A percentile compares a stretch with the other conserved stretches of the same genome.
Evolutionary conservation across 2,888 invertebrate genomes (phyloP).

Genomic region (Priocnemis perturbator): DNA sequence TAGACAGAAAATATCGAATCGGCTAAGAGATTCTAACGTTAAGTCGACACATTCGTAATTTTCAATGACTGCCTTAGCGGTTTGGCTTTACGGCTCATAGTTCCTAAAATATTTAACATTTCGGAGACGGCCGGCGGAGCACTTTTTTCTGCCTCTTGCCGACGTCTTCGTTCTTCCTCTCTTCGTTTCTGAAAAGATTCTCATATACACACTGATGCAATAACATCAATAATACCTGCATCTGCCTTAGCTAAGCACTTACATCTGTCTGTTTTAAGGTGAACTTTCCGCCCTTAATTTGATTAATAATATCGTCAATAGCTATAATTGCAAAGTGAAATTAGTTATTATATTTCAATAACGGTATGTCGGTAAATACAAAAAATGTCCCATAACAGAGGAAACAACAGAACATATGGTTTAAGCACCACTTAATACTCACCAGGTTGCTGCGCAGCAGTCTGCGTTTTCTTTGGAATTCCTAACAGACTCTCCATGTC

Average conservation of each 20-base stretch:
- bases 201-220: neutral
- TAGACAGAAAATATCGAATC: neutral
- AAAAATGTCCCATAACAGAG: neutral
- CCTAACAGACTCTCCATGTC: slow-evolving; percentile 80
- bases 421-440: slow-evolving; percentile 19
- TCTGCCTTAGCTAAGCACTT: slow-evolving; percentile 47
- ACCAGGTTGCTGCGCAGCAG: slow-evolving; percentile 78
- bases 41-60: slow-evolving; percentile 59
- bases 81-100: slow-evolving; percentile 78
- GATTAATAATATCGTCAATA: slow-evolving; percentile 86
- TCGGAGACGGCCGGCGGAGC: slow-evolving; percentile 79
- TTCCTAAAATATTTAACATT: slow-evolving; percentile 83
- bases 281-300: slow-evolving; percentile 86
- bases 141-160: slow-evolving; percentile 79
- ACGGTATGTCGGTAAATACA: neutral
- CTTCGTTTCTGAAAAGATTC: slow-evolving; percentile 73
- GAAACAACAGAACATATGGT: slow-evolving; percentile 7
- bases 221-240: neutral
- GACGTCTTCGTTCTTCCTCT: slow-evolving; percentile 77
- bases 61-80: slow-evolving; percentile 71
- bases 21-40: slow-evolving; percentile 29
- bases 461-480: slow-evolving; percentile 77
- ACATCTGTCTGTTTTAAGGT: slow-evolving; percentile 82
- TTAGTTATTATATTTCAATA: slow-evolving; percentile 4
- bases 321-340: slow-evolving; percentile 70